Conservation (phyloP, 2,797 vertebrate species). For the Alca torda region DNA sequence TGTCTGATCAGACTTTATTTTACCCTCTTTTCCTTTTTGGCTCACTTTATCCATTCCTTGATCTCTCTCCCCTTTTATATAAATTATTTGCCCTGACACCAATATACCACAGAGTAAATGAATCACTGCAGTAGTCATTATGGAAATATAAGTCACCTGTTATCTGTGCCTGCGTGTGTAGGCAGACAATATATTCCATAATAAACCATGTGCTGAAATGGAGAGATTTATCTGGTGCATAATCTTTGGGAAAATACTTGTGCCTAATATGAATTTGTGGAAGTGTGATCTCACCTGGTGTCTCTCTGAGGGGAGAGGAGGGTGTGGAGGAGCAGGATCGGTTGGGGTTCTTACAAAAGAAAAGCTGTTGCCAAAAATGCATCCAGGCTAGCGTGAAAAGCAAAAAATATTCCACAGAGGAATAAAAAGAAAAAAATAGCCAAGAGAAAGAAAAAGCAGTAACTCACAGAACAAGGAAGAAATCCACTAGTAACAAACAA, state of each 20-base stretch:
- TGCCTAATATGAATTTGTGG: background rate
- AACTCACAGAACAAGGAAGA: background rate
- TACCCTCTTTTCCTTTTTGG: background rate
- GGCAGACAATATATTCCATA: conserved; percentile 45
- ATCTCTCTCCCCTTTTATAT: conserved; percentile 20
- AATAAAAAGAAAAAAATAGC: background rate
- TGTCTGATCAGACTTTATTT: background rate
- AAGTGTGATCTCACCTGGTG: conserved; percentile 14
- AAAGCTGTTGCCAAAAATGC: background rate
- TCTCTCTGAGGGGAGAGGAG: background rate
- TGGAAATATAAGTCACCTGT: conserved; percentile 64
- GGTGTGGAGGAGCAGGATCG: background rate
- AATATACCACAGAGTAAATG: conserved; percentile 41
- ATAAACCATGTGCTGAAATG: conserved; percentile 49
- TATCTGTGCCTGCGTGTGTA: conserved; percentile 53
- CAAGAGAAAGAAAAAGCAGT: background rate
- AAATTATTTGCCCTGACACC: conserved; percentile 45
- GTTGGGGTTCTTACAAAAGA: background rate
- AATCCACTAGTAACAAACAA: background rate
- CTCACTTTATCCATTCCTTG: conserved; percentile 21
- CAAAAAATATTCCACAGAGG: background rate
- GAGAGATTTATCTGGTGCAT: conserved; percentile 37
- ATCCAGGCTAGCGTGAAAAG: background rate
- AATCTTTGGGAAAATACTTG: conserved; percentile 45
- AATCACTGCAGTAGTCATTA: conserved; percentile 60